These are phyloP conservation scores for Rhyacophila brunnea DNA, from an alignment of 1,140 invertebrate genomes.

Conservation along the genomic window DNA sequence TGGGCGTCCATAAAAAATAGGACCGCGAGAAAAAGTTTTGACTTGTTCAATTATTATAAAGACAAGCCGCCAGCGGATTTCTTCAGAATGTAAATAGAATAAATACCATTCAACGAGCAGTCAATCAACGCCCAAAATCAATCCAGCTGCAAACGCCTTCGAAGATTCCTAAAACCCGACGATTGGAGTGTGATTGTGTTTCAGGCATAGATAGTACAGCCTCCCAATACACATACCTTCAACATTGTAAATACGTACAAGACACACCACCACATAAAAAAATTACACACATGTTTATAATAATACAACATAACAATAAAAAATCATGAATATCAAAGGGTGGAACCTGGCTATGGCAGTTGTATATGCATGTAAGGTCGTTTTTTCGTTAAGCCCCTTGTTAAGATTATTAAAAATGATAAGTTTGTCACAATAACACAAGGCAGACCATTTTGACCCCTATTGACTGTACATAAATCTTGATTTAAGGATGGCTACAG, in stretches of 20 bases:
- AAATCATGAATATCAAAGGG: slow-evolving; percentile 21
- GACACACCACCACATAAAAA: slow-evolving; percentile 1
- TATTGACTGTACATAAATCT: slow-evolving; percentile 35
- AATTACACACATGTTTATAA: slow-evolving; percentile 12
- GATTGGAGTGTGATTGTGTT: too few relatives aligned
- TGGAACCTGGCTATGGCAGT: slow-evolving; percentile 10
- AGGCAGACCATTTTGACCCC: slow-evolving; percentile 32
- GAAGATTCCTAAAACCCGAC: too few relatives aligned
- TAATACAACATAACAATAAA: slow-evolving; percentile 22
- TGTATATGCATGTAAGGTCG: slow-evolving; percentile 21
- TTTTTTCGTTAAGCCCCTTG: slow-evolving; percentile 33
- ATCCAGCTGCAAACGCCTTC: too few relatives aligned
- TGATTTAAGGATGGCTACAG: slow-evolving; percentile 21
- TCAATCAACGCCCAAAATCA: too few relatives aligned
- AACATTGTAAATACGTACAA: too few relatives aligned
- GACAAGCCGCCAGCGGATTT: slow-evolving; percentile 20
- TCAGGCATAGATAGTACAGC: too few relatives aligned
- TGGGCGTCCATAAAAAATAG: neutral
- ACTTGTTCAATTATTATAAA: slow-evolving; percentile 28
- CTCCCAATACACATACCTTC: too few relatives aligned
- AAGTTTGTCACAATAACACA: slow-evolving; percentile 36
- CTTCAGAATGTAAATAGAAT: slow-evolving; percentile 23
- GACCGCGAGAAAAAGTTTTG: slow-evolving; percentile 19
- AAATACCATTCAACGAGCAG: too few relatives aligned
- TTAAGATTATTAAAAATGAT: slow-evolving; percentile 38